Evolutionary conservation across 1,140 invertebrate species (phyloP), one percentile per base, ranked within the genome.

Genomic region (Eumaeus atala): DNA sequence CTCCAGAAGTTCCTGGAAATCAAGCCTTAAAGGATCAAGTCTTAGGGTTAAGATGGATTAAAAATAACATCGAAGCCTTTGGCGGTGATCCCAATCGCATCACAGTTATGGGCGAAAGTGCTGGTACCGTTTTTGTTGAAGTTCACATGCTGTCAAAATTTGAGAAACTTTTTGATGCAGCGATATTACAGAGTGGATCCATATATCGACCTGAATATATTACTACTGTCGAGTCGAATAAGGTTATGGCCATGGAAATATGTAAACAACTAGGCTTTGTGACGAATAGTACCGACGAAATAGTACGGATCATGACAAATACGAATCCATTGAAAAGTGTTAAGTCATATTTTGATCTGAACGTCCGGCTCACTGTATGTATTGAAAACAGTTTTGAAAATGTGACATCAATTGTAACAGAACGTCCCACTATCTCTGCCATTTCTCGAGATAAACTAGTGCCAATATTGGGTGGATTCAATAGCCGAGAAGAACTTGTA

Each of bases 11-110:
- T 9, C 59, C 59, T 17, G 59, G 59, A 17, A 59, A 59, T 17
- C 58, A 59, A 28, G 58, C 51, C 3, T 28, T 61, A 10, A 61
- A 61, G 36, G 59, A 61, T 33, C 50, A 53, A 40, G 42, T 51
- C 1, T 17, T 35, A n/a, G 59, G 54, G 9, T 48, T 61, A n/a
- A 36, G 48, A 44, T 61, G 59, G 59, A 37, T 61, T 21, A 56
- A 51, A 44, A 37, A 44, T n/a, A 61, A 61, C 18, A 61, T 61
- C 4, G n/a, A 16, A 44, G 47, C 37, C 5, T 61, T 61, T 33
- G 55, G 55, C 7, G 59, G 59, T 6, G 36, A 61, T 44, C 18
- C 28, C 0, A 36, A 57, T 33, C 47, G 56, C 16, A 38, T 61
- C 18, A 57, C 54, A 12, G 34, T 54, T 14, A 50, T 57, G 18